A percentile compares a stretch with the other conserved stretches of the same genome.
Conservation (phyloP, 2,113 vertebrate species). For the Tonatia bakeri region DNA sequence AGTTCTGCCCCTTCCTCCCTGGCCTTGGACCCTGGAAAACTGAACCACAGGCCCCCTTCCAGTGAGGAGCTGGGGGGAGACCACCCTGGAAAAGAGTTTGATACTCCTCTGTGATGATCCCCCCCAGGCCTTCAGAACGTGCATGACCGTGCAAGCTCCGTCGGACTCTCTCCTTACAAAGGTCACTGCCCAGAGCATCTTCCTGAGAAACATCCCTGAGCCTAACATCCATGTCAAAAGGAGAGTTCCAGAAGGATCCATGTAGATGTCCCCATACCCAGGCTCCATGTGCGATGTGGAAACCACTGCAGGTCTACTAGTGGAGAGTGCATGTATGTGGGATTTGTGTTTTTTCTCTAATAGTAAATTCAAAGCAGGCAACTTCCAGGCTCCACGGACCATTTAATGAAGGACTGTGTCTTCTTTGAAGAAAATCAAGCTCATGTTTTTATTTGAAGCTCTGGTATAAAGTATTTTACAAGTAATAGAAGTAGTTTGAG, state of each 20-base stretch:
- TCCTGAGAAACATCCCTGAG: constrained; percentile 75
- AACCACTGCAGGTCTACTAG: constrained; percentile 72
- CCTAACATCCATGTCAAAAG: constrained; percentile 70
- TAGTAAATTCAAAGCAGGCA: constrained; percentile 68
- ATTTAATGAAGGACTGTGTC: constrained; percentile 75
- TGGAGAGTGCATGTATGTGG: constrained; percentile 71
- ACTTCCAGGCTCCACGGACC: constrained; percentile 74
- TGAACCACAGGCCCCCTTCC: constrained; percentile 87
- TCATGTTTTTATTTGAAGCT: constrained; percentile 74
- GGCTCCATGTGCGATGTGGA: constrained; percentile 68
- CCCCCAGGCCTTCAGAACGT: constrained; percentile 17
- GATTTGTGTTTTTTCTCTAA: constrained; percentile 64
- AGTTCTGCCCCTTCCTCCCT: constrained; percentile 77
- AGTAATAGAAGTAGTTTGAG: constrained; percentile 64
- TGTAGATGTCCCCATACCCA: constrained; percentile 66
- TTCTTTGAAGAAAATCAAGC: constrained; percentile 75
- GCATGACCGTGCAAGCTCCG: not conserved
- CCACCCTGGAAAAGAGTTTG: constrained; percentile 87
- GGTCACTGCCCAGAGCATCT: constrained; percentile 75
- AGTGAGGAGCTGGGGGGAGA: constrained; percentile 89
- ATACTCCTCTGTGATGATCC: constrained; percentile 89
- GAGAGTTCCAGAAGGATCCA: constrained; percentile 70
- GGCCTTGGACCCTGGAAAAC: constrained; percentile 83
- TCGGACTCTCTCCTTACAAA: constrained; percentile 61
- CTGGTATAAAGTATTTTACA: constrained; percentile 75